A percentile compares a stretch with the other conserved stretches of the same genome.
Conservation (phyloP, 2,113 vertebrate species). For the Antechinus stuartii region DNA sequence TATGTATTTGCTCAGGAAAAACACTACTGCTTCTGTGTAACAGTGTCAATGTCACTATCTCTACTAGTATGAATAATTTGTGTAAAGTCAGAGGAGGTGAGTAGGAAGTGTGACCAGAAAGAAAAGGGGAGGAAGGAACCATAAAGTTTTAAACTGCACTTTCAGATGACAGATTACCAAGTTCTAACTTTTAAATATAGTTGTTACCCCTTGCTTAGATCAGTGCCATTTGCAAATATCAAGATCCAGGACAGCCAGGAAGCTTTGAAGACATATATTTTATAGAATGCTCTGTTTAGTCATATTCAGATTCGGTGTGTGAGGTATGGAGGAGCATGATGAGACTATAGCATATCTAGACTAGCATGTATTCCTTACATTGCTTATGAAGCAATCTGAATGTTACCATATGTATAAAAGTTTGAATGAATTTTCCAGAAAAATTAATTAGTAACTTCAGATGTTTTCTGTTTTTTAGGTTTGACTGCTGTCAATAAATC, state of each 20-base stretch:
- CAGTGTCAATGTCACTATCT: not conserved
- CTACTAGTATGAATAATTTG: constrained; percentile 17
- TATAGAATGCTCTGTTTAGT: constrained; percentile 42
- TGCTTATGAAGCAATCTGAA: constrained; percentile 65
- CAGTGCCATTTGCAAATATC: constrained; percentile 46
- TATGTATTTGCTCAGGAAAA: not conserved
- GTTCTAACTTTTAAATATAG: constrained; percentile 28
- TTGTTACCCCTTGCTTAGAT: not conserved
- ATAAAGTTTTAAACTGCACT: constrained; percentile 55
- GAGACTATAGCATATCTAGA: constrained; percentile 61
- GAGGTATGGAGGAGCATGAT: not conserved
- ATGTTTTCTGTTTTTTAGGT: not conserved
- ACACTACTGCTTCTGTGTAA: constrained; percentile 43
- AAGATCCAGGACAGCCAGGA: constrained; percentile 25
- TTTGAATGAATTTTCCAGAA: constrained; percentile 63
- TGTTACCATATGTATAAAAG: constrained; percentile 36
- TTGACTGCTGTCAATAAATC: constrained; percentile 60
- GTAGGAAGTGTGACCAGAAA: constrained; percentile 4
- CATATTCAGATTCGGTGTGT: not conserved
- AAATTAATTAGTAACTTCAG: constrained; percentile 67
- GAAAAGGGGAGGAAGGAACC: constrained; percentile 51
- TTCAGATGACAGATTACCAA: constrained; percentile 54
- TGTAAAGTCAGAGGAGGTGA: constrained; percentile 50
- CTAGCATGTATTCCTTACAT: constrained; percentile 46
- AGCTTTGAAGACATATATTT: constrained; percentile 43